These are phyloP conservation scores for Corythucha ciliata DNA, from an alignment of 2,888 invertebrate genomes.

Conservation along the genomic window DNA sequence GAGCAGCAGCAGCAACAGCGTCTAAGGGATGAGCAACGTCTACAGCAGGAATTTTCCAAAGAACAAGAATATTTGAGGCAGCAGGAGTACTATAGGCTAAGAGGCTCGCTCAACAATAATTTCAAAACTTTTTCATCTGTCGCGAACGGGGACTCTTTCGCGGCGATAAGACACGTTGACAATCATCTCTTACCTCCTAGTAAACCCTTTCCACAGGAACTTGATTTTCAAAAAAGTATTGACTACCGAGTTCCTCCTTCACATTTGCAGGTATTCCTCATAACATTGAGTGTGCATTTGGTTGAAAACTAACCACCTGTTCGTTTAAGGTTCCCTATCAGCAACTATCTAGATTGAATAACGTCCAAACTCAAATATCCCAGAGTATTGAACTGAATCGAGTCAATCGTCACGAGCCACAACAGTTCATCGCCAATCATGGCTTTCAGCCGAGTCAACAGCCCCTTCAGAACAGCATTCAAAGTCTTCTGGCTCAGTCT, in stretches of 20 bases:
- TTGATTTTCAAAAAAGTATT: constrained; percentile 34
- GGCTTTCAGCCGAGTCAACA: neutral
- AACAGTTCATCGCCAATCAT: constrained; percentile 46
- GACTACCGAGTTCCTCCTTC: constrained; percentile 30
- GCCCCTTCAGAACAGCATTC: neutral
- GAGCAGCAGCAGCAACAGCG: constrained; percentile 42
- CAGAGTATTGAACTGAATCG: constrained; percentile 39
- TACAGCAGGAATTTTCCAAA: constrained; percentile 29
- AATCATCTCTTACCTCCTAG: constrained; percentile 27
- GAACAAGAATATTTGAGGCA: constrained; percentile 26
- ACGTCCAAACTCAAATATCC: constrained; percentile 43
- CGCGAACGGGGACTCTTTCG: neutral
- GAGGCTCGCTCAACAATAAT: constrained; percentile 10
- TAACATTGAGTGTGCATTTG: constrained; percentile 8
- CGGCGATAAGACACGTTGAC: constrained; percentile 11
- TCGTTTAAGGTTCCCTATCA: too few species aligned
- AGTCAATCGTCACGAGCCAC: constrained; percentile 42
- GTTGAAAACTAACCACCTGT: too few species aligned
- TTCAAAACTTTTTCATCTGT: neutral
- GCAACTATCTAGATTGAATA: too few species aligned
- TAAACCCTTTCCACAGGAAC: constrained; percentile 34
- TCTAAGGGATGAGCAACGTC: constrained; percentile 30
- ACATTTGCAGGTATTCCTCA: constrained; percentile 36
- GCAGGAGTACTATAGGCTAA: constrained; percentile 34
- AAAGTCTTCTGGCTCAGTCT: constrained; percentile 7